A percentile compares a stretch with the other conserved stretches of the same genome.
phyloP scores from a whole-genome alignment of 2,797 vertebrate genomes.

The Periparus ater region DNA sequence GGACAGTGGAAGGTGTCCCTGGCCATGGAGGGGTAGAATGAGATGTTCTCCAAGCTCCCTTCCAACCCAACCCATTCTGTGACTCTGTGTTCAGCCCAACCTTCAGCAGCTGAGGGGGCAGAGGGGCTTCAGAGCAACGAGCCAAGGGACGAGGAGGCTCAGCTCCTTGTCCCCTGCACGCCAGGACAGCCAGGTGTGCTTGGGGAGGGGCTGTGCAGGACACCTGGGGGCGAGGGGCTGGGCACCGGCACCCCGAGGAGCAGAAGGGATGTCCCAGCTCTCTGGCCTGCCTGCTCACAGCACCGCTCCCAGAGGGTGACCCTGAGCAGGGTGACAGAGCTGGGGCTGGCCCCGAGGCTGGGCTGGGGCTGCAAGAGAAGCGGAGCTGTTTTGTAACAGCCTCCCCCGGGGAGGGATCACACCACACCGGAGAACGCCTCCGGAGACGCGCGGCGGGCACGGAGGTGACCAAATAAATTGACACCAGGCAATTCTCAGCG shows the following conservation, averaged over 20 bases:
- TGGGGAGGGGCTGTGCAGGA: not conserved
- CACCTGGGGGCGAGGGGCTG: not conserved
- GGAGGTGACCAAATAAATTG: constrained; percentile 48
- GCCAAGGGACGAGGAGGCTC: not conserved
- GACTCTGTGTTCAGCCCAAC: rapidly evolving
- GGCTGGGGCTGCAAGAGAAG: not conserved
- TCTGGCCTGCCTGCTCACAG: not conserved
- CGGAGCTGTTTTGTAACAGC: constrained; percentile 39
- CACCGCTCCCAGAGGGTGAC: not conserved
- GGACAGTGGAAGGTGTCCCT: not conserved
- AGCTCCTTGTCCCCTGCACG: not conserved
- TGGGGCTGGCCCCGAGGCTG: not conserved
- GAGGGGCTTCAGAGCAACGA: not conserved
- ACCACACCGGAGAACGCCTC: not conserved
- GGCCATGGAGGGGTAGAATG: not conserved
- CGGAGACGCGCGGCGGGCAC: not conserved
- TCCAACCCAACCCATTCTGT: not conserved
- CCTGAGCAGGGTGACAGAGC: not conserved
- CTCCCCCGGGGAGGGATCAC: not conserved
- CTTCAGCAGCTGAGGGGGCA: not conserved
- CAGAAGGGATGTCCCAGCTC: not conserved
- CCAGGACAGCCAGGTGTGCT: rapidly evolving
- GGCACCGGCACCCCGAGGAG: not conserved
- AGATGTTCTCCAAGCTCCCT: not conserved
- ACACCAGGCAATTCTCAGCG: not conserved